Evolutionary conservation across 2,888 invertebrate species (phyloP).

Genomic region (Phanerotoma sp.): DNA sequence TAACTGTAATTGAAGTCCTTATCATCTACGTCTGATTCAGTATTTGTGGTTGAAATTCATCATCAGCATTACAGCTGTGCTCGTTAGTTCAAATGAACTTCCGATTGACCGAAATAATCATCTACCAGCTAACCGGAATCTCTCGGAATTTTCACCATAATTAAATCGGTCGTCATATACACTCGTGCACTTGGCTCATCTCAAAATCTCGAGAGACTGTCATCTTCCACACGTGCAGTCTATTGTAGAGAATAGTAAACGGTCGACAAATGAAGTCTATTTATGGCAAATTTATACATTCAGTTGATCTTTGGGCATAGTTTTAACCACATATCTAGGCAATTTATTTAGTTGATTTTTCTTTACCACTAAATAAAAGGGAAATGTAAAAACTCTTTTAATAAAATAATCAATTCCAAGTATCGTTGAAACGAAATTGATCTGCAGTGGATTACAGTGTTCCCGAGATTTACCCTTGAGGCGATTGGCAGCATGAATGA

Average conservation of each 20-base stretch:
- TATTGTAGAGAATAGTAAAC: neutral
- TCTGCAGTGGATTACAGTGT: constrained; percentile 36
- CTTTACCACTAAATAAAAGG: neutral
- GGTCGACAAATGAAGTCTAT: neutral
- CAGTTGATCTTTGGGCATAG: neutral
- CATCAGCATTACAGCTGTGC: neutral
- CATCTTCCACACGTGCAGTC: neutral
- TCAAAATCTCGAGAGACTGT: neutral
- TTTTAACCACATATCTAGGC: neutral
- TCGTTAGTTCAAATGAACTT: constrained; percentile 9
- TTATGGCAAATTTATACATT: neutral
- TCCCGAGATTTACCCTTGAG: constrained; percentile 3
- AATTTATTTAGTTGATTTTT: neutral
- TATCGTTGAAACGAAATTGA: constrained; percentile 38
- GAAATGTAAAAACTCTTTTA: constrained; percentile 45
- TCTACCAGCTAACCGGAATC: neutral
- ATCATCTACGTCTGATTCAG: neutral
- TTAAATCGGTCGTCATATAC: neutral
- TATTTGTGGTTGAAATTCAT: neutral
- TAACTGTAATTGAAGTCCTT: neutral
- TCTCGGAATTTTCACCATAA: constrained; percentile 1
- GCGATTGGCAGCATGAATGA: constrained; percentile 8
- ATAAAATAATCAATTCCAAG: constrained; percentile 49
- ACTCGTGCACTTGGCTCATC: neutral
- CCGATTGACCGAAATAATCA: constrained; percentile 15